phyloP scores from a whole-genome alignment of 2,797 vertebrate genomes.

The Mycteria americana region DNA sequence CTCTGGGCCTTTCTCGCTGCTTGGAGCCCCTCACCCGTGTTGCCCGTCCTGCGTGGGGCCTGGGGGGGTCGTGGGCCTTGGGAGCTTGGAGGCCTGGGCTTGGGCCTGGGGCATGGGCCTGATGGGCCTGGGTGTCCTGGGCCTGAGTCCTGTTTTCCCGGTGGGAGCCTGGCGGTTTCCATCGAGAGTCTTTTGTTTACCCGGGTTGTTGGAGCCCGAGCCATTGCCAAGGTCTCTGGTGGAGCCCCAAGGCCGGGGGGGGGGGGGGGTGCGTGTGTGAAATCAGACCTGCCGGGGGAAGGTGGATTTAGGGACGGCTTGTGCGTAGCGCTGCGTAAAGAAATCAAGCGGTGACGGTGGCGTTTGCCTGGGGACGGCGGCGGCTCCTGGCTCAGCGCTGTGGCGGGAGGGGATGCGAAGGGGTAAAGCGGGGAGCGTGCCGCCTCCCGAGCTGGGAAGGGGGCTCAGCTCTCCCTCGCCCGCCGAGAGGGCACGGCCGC shows the following conservation, averaged over 20 bases:
- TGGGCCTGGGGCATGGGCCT: not conserved
- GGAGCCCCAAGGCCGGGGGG: not conserved
- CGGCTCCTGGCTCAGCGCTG: not conserved
- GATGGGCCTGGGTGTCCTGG: too few relatives aligned
- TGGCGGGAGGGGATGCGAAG: too few relatives aligned
- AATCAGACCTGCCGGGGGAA: not conserved
- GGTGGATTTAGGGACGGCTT: not conserved
- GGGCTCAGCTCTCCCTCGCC: not conserved
- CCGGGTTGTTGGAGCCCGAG: not conserved
- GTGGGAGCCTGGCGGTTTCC: not conserved
- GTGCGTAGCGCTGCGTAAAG: not conserved
- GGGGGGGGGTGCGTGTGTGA: not conserved
- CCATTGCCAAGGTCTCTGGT: not conserved
- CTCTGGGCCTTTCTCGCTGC: not conserved
- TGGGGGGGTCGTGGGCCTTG: not conserved
- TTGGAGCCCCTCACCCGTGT: not conserved
- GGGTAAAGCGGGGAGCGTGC: not conserved
- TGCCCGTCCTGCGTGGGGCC: too few relatives aligned
- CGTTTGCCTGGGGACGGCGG: not conserved
- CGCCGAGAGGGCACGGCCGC: rapidly evolving
- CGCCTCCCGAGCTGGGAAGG: rapidly evolving
- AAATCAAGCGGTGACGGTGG: not conserved
- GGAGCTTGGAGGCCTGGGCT: too few relatives aligned
- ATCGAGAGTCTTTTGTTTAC: constrained; percentile 25
- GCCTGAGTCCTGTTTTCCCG: not conserved